These are phyloP conservation scores for Sericinus montela DNA, from an alignment of 2,888 invertebrate genomes.

Conservation along the genomic window DNA sequence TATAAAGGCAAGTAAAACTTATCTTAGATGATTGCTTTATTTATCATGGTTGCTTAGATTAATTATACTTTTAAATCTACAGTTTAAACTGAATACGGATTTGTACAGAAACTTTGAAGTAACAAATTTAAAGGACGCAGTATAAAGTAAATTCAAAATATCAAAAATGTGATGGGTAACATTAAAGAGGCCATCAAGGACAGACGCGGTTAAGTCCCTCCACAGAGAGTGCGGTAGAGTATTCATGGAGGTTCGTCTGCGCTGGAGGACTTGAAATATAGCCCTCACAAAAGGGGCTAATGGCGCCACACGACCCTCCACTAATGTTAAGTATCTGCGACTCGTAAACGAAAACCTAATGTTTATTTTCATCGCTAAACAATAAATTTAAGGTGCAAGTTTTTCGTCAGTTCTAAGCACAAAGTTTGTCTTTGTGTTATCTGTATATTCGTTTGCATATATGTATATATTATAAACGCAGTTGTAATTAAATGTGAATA, in stretches of 20 bases:
- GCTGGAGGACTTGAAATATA: constrained; percentile 55
- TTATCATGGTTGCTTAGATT: no score
- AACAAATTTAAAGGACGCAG: no score
- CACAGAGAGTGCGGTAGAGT: constrained; percentile 24
- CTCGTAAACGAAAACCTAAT: constrained; percentile 26
- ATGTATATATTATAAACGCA: no score
- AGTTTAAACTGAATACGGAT: no score
- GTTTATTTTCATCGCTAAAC: constrained; percentile 20
- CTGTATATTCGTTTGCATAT: no score
- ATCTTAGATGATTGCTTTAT: no score
- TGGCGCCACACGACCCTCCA: constrained; percentile 46
- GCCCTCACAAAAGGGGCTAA: constrained; percentile 49
- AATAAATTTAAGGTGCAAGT: neutral
- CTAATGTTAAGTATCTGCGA: constrained; percentile 31
- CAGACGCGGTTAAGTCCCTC: constrained; percentile 41
- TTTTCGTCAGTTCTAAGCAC: no score
- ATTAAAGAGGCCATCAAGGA: constrained; percentile 40
- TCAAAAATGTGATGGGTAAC: constrained; percentile 34
- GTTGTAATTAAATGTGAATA: no score
- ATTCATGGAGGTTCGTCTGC: constrained; percentile 43
- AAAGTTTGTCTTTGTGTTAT: no score
- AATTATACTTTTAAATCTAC: no score
- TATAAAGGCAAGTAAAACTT: no score
- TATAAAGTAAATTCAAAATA: constrained; percentile 20
- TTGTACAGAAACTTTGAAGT: no score